phyloP scores from a whole-genome alignment of 2,113 vertebrate species.

The Nannospalax galili region DNA sequence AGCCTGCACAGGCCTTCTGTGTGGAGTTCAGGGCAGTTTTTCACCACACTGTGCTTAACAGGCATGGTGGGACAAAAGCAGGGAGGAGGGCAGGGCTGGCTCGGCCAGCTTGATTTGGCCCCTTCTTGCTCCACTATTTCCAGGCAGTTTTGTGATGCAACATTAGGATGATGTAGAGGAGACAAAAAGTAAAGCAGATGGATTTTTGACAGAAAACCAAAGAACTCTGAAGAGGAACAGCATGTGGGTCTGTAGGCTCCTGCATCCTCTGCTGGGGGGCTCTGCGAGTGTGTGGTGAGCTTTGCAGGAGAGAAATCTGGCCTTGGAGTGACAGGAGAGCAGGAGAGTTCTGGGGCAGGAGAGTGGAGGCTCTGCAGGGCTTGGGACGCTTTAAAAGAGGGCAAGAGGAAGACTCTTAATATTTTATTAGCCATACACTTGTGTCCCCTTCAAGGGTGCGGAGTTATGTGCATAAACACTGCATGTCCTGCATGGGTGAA shows the following conservation, averaged over 20 bases:
- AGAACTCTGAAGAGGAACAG: not conserved
- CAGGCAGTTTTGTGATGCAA: not conserved
- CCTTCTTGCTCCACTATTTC: not conserved
- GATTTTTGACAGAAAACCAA: conserved; percentile 7
- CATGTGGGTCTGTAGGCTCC: not conserved
- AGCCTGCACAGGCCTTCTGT: not conserved
- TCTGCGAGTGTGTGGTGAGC: not conserved
- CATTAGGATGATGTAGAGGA: not conserved
- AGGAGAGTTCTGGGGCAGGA: not conserved
- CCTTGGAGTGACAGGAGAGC: not conserved
- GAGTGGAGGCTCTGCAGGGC: not conserved
- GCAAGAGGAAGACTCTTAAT: not conserved
- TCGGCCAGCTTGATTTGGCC: not conserved
- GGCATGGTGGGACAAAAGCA: not conserved
- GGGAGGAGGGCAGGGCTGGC: not conserved
- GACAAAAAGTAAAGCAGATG: conserved; percentile 21
- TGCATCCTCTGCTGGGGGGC: not conserved
- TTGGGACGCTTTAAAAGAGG: not conserved
- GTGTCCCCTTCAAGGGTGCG: not conserved
- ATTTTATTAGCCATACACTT: not conserved
- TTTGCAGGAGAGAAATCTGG: not conserved
- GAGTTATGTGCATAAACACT: not conserved
- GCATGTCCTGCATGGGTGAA: not conserved
- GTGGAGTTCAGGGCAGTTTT: not conserved
- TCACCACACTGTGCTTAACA: not conserved